A percentile compares a stretch with the other conserved stretches of the same genome.
These are phyloP conservation scores for Buphagus erythrorhynchus DNA, from an alignment of 2,797 vertebrate genomes.

Conservation along the genomic window DNA sequence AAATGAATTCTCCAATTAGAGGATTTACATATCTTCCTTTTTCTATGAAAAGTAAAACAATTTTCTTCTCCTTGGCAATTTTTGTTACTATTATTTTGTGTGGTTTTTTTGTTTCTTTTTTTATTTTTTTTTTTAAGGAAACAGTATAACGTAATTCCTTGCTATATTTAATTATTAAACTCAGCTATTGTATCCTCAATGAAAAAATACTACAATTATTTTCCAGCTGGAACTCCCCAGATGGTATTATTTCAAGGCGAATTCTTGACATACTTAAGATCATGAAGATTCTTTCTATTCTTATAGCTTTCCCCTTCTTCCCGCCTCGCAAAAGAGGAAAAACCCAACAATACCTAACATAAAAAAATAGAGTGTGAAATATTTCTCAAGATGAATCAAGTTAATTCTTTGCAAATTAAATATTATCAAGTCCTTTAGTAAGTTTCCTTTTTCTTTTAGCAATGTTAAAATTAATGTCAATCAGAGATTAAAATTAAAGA, in stretches of 20 bases:
- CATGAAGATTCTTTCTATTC: not conserved
- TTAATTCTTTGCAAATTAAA: not conserved
- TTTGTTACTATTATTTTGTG: not conserved
- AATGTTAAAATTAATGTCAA: not conserved
- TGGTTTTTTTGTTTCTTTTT: not conserved
- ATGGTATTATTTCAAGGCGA: not conserved
- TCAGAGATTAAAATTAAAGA: not conserved
- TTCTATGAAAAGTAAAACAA: not conserved
- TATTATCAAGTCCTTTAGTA: not conserved
- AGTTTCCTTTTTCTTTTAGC: not conserved
- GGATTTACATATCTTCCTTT: not conserved
- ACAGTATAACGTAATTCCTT: not conserved
- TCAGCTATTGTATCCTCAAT: not conserved
- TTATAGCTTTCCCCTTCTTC: not conserved
- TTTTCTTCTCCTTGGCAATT: not conserved
- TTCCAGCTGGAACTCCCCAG: not conserved
- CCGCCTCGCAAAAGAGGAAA: not conserved
- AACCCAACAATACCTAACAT: not conserved
- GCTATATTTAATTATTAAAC: not conserved
- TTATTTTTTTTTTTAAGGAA: not conserved
- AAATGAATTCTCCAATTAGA: conserved; percentile 23
- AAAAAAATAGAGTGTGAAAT: not conserved
- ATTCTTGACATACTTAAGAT: not conserved
- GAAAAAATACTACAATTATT: not conserved
- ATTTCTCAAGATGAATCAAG: not conserved